Evolutionary conservation across 1,140 invertebrate genomes (phyloP).

Genomic region (Aphaenogaster ashmeadi): DNA sequence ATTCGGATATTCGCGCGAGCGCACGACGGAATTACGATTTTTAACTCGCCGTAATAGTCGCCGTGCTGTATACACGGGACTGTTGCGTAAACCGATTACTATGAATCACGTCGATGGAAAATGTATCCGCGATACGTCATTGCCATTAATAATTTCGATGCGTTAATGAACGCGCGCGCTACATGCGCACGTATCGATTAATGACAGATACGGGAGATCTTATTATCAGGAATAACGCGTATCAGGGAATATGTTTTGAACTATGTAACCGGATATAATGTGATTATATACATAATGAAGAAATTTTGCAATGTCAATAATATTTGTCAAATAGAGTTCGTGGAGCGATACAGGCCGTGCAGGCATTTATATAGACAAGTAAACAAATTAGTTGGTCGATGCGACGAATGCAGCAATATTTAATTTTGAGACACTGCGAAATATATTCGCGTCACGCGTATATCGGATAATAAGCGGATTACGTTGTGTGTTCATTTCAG

Average conservation of each 20-base stretch:
- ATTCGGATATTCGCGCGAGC: too few species aligned
- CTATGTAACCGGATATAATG: slow-evolving; percentile 23
- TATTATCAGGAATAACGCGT: slow-evolving; percentile 50
- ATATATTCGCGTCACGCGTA: neutral
- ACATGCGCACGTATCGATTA: slow-evolving; percentile 28
- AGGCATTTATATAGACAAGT: neutral
- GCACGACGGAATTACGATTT: slow-evolving; percentile 1
- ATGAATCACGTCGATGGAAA: slow-evolving; percentile 52
- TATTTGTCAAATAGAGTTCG: slow-evolving; percentile 21
- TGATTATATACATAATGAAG: slow-evolving; percentile 45
- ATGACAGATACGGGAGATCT: slow-evolving; percentile 43
- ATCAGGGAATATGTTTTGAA: slow-evolving; percentile 42
- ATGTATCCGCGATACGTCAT: slow-evolving; percentile 45
- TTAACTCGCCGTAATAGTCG: neutral
- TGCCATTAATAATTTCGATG: slow-evolving; percentile 46
- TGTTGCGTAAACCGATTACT: slow-evolving; percentile 36
- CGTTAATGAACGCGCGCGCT: slow-evolving; percentile 43
- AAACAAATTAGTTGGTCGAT: neutral
- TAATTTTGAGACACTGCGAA: neutral
- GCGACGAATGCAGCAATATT: slow-evolving; percentile 3
- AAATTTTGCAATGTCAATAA: slow-evolving; percentile 37
- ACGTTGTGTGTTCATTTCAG: neutral
- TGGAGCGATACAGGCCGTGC: neutral
- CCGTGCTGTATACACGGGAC: neutral
- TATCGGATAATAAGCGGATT: neutral